Base-by-base conservation (phyloP, 2,797 vertebrate genomes). In the Melanotaenia nigrans region DNA sequence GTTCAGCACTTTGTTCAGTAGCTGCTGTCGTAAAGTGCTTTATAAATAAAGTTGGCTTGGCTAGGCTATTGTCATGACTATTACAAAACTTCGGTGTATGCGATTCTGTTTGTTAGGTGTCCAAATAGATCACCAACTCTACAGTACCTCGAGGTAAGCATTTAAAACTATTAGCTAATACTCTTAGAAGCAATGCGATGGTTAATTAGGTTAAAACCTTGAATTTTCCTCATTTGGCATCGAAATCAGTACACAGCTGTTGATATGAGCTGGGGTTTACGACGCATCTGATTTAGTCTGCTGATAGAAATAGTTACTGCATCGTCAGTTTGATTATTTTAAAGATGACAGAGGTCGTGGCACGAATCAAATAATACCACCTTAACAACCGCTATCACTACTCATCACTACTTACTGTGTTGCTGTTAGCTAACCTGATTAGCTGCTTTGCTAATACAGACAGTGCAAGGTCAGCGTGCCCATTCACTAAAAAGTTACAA, bases 401-500 rank as follows among this genome's bases (percentile, higher is more conserved):
- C 25, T 59, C 49, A 25, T 10, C 30, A 61, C 32, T 1, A 30
- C 28, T 30, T 30, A 30, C 28, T 30, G 28, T 30, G 53, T 47
- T n/a, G 13, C 9, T n/a, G 58, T 61, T 28, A 66, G 76, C 67
- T 82, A 84, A 77, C 49, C 59, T 3, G 20, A 35, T 71, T 84
- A 87, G 82, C 89, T 49, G 38, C 45, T 63, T 55, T 75, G 90
- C 92, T 93, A 88, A 85, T 68, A 11, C 78, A 78, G 74, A 80
- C 85, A 35, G 28, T 77, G 91, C 93, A 95, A 95, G 94, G 94
- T 95, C 94, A 94, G 92, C 33, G 78, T 80, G 68, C 75, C 42
- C 30, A 54, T 22, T 71, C 25, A 61, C 18, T 42, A 16, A 57
- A 47, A 85, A 18, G 42, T 25, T 22, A 51, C 33, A 36, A 61